Conservation (phyloP, 2,888 invertebrate species). For the Molanna angustata region DNA sequence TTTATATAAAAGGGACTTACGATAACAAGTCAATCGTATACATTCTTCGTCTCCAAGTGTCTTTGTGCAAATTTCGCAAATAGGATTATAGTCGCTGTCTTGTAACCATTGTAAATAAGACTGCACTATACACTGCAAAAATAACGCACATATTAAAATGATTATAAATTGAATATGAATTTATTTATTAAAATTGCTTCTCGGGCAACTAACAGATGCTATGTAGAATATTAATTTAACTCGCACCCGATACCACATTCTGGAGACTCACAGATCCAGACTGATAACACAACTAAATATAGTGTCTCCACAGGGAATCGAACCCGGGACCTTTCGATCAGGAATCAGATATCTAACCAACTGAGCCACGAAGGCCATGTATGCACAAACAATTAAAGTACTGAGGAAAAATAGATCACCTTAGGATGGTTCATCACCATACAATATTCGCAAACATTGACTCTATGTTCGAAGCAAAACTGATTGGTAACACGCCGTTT, state of each 20-base stretch:
- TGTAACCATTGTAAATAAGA: conserved; percentile 98
- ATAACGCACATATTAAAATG: conserved; percentile 31
- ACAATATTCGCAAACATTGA: conserved; percentile 99
- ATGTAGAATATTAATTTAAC: too few species aligned
- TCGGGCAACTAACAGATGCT: too few species aligned
- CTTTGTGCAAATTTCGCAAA: conserved; percentile 86
- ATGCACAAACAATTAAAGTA: neutral
- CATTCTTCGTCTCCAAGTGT: conserved; percentile 79
- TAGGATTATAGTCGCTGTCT: conserved; percentile 95
- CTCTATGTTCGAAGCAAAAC: conserved; percentile 98
- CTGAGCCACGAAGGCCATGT: neutral
- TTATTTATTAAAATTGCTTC: too few species aligned
- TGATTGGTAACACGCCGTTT: conserved; percentile 96
- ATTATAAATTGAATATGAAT: neutral
- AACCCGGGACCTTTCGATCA: too few species aligned
- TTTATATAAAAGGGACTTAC: conserved; percentile 66
- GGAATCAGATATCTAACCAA: too few species aligned
- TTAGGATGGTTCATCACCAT: conserved; percentile 95
- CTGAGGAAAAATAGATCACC: conserved; percentile 51
- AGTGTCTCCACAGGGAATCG: too few species aligned
- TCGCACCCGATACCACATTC: neutral
- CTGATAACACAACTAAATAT: too few species aligned
- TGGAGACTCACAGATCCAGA: too few species aligned
- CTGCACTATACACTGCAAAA: conserved; percentile 91
- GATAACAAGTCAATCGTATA: conserved; percentile 88